phyloP scores from a whole-genome alignment of 2,888 invertebrate species.

The Heliconius erato region DNA sequence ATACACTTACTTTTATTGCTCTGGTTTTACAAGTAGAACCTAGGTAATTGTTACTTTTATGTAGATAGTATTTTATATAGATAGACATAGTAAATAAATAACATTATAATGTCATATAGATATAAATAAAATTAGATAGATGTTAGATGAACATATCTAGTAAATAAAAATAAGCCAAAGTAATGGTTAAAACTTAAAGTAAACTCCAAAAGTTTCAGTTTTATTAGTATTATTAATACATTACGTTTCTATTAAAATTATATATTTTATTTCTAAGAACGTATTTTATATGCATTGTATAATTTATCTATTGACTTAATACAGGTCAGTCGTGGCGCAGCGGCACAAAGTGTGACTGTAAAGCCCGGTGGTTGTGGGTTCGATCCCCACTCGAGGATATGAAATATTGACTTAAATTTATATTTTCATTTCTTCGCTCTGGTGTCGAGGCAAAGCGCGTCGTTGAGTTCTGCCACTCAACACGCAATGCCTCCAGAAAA shows the following conservation, averaged over 20 bases:
- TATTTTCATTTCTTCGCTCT: too few relatives aligned
- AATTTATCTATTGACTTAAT: not conserved
- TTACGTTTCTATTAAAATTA: not conserved
- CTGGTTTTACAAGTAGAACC: slow-evolving; percentile 26
- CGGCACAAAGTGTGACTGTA: too few relatives aligned
- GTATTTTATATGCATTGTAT: not conserved
- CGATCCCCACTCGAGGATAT: too few relatives aligned
- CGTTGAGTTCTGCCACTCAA: too few relatives aligned
- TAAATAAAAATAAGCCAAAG: not conserved
- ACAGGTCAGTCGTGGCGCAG: too few relatives aligned
- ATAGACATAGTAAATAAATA: not conserved
- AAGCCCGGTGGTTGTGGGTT: too few relatives aligned
- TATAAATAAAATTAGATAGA: not conserved
- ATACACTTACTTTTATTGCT: slow-evolving; percentile 23
- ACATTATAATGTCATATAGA: not conserved
- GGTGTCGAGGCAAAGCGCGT: too few relatives aligned
- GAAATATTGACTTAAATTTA: too few relatives aligned
- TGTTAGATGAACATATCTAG: not conserved
- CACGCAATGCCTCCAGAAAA: too few relatives aligned
- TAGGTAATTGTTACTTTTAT: not conserved
- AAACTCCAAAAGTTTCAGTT: not conserved
- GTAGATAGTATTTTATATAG: too few relatives aligned
- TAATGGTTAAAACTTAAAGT: not conserved
- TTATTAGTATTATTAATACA: too few relatives aligned
- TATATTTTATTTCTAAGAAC: not conserved